A percentile compares a stretch with the other conserved stretches of the same genome.
phyloP scores from a whole-genome alignment of 1,140 invertebrate genomes.

The Ridgeia piscesae region DNA sequence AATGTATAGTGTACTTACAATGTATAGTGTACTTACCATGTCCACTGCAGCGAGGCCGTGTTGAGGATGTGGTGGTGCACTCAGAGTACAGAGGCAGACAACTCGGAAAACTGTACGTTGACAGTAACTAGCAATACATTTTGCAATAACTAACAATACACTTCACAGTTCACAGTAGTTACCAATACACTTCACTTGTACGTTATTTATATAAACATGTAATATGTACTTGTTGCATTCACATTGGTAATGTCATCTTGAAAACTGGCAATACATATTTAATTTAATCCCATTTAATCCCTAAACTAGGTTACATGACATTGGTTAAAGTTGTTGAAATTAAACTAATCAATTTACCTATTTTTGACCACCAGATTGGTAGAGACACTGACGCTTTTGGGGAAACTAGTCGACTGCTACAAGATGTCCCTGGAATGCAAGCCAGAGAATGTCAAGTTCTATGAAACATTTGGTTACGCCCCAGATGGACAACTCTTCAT shows the following conservation, averaged over 20 bases:
- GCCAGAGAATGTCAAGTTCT: slow-evolving; percentile 86
- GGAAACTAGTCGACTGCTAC: slow-evolving; percentile 83
- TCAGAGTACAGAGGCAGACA: slow-evolving; percentile 86
- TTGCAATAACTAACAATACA: neutral
- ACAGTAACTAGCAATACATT: neutral
- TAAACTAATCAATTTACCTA: slow-evolving; percentile 11
- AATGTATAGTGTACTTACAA: no score
- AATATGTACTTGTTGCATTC: neutral
- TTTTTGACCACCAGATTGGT: slow-evolving; percentile 72
- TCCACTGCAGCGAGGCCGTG: slow-evolving; percentile 74
- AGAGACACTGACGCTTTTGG: slow-evolving; percentile 75
- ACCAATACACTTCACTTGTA: no score
- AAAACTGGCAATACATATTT: neutral
- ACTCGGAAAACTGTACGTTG: slow-evolving; percentile 84
- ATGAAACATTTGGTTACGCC: slow-evolving; percentile 83
- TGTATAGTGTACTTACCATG: no score
- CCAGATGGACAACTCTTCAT: slow-evolving; percentile 49
- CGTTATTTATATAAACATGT: neutral
- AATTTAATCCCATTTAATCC: neutral
- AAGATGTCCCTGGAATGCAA: slow-evolving; percentile 95
- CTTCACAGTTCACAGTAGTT: no score
- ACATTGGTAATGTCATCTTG: neutral
- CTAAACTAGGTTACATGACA: neutral
- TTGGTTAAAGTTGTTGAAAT: neutral
- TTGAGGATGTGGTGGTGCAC: slow-evolving; percentile 96